Evolutionary conservation across 1,140 invertebrate genomes (phyloP).

Genomic region (Colletes gigas): DNA sequence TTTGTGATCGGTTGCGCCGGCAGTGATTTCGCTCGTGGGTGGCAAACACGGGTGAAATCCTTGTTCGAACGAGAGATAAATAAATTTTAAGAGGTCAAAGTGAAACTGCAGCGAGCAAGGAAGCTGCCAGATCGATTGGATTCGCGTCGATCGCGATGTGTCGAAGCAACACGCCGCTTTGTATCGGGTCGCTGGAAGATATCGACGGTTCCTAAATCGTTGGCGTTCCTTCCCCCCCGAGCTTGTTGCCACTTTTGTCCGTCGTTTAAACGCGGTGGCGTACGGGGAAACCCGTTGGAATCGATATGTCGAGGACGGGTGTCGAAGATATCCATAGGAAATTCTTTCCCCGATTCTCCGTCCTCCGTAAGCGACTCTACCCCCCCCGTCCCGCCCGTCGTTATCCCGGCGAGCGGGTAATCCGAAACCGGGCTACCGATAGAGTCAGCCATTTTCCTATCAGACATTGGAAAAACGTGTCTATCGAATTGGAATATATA

Average conservation of each 20-base stretch:
- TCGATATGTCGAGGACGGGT: conserved; percentile 36
- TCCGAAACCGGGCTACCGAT: conserved; percentile 59
- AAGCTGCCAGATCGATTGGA: too few relatives aligned
- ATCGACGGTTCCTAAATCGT: conserved; percentile 16
- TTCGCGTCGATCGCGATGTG: too few relatives aligned
- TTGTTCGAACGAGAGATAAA: too few relatives aligned
- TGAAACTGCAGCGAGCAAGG: too few relatives aligned
- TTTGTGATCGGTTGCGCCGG: too few relatives aligned
- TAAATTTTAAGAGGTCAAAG: too few relatives aligned
- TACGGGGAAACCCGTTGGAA: conserved; percentile 7
- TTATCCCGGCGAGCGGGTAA: conserved; percentile 45
- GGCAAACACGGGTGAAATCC: too few relatives aligned
- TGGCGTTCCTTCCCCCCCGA: neutral
- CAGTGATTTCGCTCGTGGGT: too few relatives aligned
- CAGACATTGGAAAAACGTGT: conserved; percentile 70
- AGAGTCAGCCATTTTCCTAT: conserved; percentile 70
- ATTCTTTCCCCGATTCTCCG: conserved; percentile 31
- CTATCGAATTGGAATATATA: conserved; percentile 75
- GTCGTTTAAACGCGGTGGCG: conserved; percentile 8
- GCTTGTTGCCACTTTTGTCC: conserved; percentile 10
- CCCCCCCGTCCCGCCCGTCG: conserved; percentile 15
- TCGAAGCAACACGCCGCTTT: too few relatives aligned
- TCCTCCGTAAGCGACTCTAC: neutral
- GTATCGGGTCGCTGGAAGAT: neutral
- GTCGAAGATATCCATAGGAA: conserved; percentile 40